phyloP scores from a whole-genome alignment of 2,113 vertebrate genomes.

The Ailurus styani region DNA sequence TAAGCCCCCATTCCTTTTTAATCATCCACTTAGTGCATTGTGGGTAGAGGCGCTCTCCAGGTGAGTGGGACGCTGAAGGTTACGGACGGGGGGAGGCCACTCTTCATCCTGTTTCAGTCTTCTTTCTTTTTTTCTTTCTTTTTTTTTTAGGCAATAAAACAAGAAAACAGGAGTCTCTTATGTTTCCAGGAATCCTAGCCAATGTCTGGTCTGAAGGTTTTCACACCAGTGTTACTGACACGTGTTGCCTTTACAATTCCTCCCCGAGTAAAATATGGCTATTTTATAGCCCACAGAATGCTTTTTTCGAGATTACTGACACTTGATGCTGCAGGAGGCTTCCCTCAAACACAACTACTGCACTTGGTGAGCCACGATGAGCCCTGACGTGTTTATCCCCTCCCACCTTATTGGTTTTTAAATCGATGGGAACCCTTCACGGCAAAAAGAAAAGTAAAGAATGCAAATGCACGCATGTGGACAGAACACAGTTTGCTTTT shows the following conservation, averaged over 20 bases:
- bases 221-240: not conserved
- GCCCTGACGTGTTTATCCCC: not conserved
- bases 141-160: conserved; percentile 52
- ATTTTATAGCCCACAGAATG: fast-evolving
- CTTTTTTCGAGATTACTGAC: too few relatives aligned
- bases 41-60: conserved; percentile 93
- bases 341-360: fast-evolving
- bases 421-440: not conserved
- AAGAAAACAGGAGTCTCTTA: not conserved
- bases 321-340: fast-evolving
- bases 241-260: too few relatives aligned
- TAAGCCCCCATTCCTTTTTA: conserved; percentile 99
- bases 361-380: fast-evolving
- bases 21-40: conserved; percentile 99
- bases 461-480: fast-evolving
- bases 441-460: not conserved
- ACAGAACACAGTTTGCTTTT: not conserved
- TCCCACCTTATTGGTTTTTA: not conserved
- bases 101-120: conserved; percentile 55
- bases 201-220: not conserved
- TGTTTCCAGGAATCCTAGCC: not conserved
- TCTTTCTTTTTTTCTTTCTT: not conserved
- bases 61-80: conserved; percentile 88
- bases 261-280: not conserved
- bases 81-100: conserved; percentile 69